These are phyloP conservation scores for Conus betulinus DNA, from an alignment of 1,140 invertebrate genomes.

Conservation along the genomic window DNA sequence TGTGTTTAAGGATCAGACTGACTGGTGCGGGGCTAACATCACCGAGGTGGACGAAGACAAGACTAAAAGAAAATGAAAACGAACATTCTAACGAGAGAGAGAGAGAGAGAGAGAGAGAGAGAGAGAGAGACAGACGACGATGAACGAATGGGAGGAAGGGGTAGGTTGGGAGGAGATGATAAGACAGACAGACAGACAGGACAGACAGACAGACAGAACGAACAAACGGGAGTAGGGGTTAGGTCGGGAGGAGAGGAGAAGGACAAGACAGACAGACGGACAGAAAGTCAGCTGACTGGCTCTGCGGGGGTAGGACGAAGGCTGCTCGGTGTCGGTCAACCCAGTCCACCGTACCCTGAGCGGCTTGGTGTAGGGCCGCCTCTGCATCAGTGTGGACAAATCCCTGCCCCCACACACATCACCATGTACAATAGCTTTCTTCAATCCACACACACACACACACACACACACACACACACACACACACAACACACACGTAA, in stretches of 20 bases:
- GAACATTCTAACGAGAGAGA: not conserved
- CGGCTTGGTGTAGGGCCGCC: conserved; percentile 21
- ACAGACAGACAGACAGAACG: not conserved
- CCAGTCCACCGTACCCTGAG: conserved; percentile 20
- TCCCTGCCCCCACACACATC: conserved; percentile 6
- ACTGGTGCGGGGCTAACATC: too few species aligned
- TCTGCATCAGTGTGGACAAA: not conserved
- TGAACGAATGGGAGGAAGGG: not conserved
- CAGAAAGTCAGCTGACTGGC: not conserved
- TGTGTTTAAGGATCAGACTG: too few species aligned
- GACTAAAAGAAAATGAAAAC: too few species aligned
- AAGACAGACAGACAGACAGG: not conserved
- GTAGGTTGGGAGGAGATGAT: too few species aligned
- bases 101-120: not conserved
- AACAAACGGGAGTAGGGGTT: not conserved
- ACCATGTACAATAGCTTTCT: too few species aligned
- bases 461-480: too few species aligned
- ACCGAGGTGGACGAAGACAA: too few species aligned
- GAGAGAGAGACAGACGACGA: not conserved
- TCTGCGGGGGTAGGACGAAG: conserved; percentile 18
- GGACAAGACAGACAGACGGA: not conserved
- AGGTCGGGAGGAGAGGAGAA: not conserved
- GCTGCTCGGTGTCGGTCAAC: not conserved
- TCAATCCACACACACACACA: too few species aligned
- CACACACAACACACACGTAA: too few species aligned